phyloP scores from a whole-genome alignment of 2,888 invertebrate species.

The Melolontha melolontha region DNA sequence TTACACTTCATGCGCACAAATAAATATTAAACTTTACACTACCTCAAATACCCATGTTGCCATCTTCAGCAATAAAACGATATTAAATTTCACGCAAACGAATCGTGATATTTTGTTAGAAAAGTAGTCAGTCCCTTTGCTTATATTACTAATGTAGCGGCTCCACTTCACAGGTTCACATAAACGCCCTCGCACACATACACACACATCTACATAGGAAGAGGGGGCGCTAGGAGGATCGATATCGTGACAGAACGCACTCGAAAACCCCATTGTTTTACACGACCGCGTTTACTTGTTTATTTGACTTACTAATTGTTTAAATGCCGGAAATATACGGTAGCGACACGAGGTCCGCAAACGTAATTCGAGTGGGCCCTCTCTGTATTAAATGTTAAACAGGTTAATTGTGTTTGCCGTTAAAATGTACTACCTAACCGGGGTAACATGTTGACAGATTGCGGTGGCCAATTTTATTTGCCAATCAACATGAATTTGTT shows the following conservation, averaged over 20 bases:
- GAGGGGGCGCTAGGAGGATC: neutral
- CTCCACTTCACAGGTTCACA: no score
- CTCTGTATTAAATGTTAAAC: conserved; percentile 19
- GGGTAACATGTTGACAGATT: conserved; percentile 12
- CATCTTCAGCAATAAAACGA: no score
- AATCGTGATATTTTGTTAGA: no score
- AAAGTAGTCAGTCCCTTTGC: no score
- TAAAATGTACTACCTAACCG: conserved; percentile 10
- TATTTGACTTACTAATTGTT: conserved; percentile 42
- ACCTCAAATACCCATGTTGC: no score
- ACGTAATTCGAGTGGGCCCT: conserved; percentile 29
- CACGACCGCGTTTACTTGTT: conserved; percentile 36
- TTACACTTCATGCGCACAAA: no score
- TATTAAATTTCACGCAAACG: no score
- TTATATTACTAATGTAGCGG: no score
- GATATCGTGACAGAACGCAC: neutral
- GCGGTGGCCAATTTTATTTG: conserved; percentile 19
- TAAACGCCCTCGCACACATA: no score
- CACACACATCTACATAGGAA: no score
- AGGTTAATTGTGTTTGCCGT: conserved; percentile 23
- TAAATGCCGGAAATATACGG: conserved; percentile 37
- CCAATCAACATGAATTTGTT: neutral
- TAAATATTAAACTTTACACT: no score
- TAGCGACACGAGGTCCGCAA: conserved; percentile 18
- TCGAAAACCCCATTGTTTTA: conserved; percentile 38